Evolutionary conservation across 2,113 vertebrate species (phyloP).

Genomic region (Felis chaus): DNA sequence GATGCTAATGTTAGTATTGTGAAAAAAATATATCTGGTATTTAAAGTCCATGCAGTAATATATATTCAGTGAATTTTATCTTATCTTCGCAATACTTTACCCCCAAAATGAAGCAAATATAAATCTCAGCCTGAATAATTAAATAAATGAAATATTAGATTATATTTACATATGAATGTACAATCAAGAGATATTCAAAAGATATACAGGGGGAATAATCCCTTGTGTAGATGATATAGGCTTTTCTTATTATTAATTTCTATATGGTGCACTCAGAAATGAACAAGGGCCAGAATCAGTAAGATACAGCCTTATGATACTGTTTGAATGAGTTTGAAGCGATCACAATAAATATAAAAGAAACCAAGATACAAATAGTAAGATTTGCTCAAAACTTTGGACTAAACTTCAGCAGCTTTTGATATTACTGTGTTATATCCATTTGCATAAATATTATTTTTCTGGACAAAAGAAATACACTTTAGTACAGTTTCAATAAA

Average conservation of each 20-base stretch:
- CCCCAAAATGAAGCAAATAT: neutral
- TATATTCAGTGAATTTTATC: neutral
- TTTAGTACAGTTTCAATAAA: neutral
- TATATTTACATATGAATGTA: neutral
- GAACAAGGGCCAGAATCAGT: neutral
- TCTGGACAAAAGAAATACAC: neutral
- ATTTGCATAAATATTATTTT: slow-evolving; percentile 13
- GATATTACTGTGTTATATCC: neutral
- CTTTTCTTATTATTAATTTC: neutral
- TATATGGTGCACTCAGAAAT: neutral
- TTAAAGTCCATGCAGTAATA: neutral
- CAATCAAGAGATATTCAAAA: neutral
- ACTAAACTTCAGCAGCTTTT: neutral
- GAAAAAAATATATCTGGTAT: neutral
- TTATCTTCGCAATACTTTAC: neutral
- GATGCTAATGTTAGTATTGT: neutral
- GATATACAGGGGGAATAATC: neutral
- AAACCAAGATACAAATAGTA: neutral
- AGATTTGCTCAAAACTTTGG: neutral
- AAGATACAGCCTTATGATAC: neutral
- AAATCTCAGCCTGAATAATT: neutral
- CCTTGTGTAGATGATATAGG: neutral
- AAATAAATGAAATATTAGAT: neutral
- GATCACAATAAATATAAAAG: neutral
- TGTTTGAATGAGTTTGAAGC: neutral